Evolutionary conservation across 2,797 vertebrate genomes (phyloP).

Genomic region (Bradypodion ventrale): DNA sequence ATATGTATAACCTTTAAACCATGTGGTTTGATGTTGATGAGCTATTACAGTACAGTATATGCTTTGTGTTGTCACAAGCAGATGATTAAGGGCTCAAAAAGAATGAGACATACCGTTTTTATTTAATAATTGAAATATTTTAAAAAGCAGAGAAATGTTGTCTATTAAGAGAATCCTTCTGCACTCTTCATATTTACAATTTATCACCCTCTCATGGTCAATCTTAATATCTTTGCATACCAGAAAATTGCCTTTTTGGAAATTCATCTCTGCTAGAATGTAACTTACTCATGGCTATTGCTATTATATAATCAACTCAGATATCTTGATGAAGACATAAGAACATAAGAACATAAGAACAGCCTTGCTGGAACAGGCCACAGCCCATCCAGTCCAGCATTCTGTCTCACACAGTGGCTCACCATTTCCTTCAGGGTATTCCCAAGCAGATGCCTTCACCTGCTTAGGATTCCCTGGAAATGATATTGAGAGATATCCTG

Average conservation of each 20-base stretch:
- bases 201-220: not conserved
- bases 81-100: not conserved
- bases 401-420: too few relatives aligned
- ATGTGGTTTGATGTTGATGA: too few relatives aligned
- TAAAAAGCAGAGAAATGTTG: not conserved
- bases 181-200: not conserved
- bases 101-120: not conserved
- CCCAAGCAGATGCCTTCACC: too few relatives aligned
- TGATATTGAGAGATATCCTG: too few relatives aligned
- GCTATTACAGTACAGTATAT: not conserved
- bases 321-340: slow-evolving; percentile 7
- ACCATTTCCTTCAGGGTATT: too few relatives aligned
- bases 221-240: not conserved
- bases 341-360: too few relatives aligned
- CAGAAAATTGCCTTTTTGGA: not conserved
- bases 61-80: not conserved
- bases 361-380: too few relatives aligned
- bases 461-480: too few relatives aligned
- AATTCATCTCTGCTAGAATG: not conserved
- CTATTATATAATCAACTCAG: slow-evolving; percentile 13
- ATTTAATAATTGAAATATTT: not conserved
- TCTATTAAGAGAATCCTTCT: not conserved
- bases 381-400: too few relatives aligned
- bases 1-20: not conserved
- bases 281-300: slow-evolving; percentile 3